Base-by-base conservation (phyloP, 2,888 invertebrate species). In the Psylliodes chrysocephalus region DNA sequence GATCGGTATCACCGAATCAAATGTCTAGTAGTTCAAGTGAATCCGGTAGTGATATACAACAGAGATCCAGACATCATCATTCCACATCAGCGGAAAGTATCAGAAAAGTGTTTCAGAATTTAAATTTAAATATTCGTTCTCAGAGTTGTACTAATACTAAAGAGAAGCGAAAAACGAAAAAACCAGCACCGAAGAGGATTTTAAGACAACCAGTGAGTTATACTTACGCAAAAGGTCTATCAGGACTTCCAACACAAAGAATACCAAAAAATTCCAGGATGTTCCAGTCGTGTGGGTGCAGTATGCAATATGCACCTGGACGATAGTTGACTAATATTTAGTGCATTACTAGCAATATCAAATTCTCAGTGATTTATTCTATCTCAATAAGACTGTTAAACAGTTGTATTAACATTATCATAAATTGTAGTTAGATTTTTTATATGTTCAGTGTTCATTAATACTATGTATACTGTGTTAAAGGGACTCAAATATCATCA, bases 241-340 rank as follows among this genome's bases (percentile, higher is more conserved):
- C 93, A 6, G 93, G 93, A 7, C 82, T 93, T 57, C 93, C 93
- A 5, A 93, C 93, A 0, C 92, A 92, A 78, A 85, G 93, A 76
- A 90, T 93, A 17, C 92, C 93, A 0, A 86, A 89, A 67, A 86
- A 81, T 51, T 73, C 75, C 35, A 64, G 75, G 28, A 38, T 65
- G 18, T 22, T 42, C 10, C 77, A 72, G 56, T 65, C 75, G 17
- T 82, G 82, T 66, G 77, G 77, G 15, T 82, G 82, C 68, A 79
- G 75, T 52, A 74, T 79, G 70, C 79, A 79, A 55, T 78, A 79
- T 55, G 76, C 79, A 74, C 72, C 77, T 2, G 78, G 78, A 44
- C 77, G 81, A 77, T 81, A 42, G 18, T 17, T 18, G 17, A 4
- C 18, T 42, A 79, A 71, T 53, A 49, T 30, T 44, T 42, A 54